A percentile compares a stretch with the other conserved stretches of the same genome.
Evolutionary conservation across 2,113 vertebrate genomes (phyloP).

Genomic region (Tetraodon nigroviridis): DNA sequence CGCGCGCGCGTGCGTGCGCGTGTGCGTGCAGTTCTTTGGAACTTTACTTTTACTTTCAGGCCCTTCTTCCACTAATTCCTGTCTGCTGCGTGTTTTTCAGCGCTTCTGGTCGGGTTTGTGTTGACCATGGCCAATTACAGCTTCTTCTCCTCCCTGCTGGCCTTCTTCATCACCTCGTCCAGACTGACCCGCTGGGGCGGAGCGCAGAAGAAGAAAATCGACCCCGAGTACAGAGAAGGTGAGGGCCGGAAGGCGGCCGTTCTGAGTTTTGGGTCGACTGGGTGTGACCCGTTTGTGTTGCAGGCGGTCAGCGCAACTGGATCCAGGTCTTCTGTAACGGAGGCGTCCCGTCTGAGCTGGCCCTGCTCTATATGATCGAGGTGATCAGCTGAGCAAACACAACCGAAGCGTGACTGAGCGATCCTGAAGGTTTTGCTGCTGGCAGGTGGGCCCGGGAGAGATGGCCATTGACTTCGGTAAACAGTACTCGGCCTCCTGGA

Average conservation of each 20-base stretch:
- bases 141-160: constrained; percentile 86
- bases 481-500: constrained; percentile 92
- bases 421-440: neutral
- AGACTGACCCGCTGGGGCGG: constrained; percentile 91
- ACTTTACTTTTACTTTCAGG: too few species aligned
- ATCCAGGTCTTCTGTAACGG: constrained; percentile 95
- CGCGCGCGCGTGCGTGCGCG: too few species aligned
- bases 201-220: constrained; percentile 82
- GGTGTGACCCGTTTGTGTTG: neutral
- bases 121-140: constrained; percentile 92
- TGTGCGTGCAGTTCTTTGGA: too few species aligned
- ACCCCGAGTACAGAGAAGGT: constrained; percentile 96
- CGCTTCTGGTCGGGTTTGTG: constrained; percentile 88
- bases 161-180: constrained; percentile 90
- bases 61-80: neutral
- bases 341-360: constrained; percentile 88
- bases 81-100: constrained; percentile 58
- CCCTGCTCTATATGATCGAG: constrained; percentile 96
- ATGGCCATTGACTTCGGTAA: constrained; percentile 88
- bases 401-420: neutral
- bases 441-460: constrained; percentile 86
- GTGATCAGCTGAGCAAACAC: constrained; percentile 15
- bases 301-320: constrained; percentile 96
- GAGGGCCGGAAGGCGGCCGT: neutral
- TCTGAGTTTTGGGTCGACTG: neutral